Evolutionary conservation across 2,113 vertebrate species (phyloP).

Genomic region (Columba janthina): DNA sequence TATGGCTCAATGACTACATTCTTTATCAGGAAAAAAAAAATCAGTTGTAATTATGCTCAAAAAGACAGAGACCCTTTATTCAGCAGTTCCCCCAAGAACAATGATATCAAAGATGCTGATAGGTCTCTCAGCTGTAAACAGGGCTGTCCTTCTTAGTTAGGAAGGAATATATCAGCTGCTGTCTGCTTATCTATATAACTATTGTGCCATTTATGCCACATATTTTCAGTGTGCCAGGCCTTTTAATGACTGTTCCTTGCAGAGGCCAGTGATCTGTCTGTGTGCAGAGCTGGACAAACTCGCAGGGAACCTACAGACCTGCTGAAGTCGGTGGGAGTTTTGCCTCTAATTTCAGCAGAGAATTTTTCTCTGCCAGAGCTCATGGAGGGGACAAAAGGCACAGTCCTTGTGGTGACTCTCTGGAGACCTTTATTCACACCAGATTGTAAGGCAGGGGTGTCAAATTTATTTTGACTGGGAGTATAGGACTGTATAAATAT

Average conservation of each 20-base stretch:
- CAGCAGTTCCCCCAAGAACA: slow-evolving; percentile 57
- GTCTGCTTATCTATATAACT: slow-evolving; percentile 33
- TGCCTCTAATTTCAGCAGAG: neutral
- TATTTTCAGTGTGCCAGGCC: neutral
- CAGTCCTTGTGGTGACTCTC: neutral
- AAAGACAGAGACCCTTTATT: slow-evolving; percentile 65
- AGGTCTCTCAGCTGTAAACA: slow-evolving; percentile 47
- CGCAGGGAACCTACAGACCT: neutral
- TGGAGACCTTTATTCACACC: neutral
- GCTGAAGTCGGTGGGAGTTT: neutral
- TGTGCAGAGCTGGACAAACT: neutral
- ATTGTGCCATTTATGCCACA: slow-evolving; percentile 36
- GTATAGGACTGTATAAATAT: no score
- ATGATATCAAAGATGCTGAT: slow-evolving; percentile 64
- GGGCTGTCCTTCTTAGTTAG: slow-evolving; percentile 57
- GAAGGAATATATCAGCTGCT: slow-evolving; percentile 46
- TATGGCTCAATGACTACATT: slow-evolving; percentile 48
- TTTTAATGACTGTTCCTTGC: neutral
- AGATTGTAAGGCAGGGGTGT: neutral
- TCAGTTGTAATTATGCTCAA: slow-evolving; percentile 63
- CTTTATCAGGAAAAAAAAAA: slow-evolving; percentile 47
- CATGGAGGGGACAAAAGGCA: neutral
- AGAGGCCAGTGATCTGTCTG: neutral
- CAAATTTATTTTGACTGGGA: no score
- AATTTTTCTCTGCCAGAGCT: neutral